Percentiles rank a stretch among this genome's conserved stretches.
Conservation (phyloP, 1,140 invertebrate species). For the Listronotus bonariensis region DNA sequence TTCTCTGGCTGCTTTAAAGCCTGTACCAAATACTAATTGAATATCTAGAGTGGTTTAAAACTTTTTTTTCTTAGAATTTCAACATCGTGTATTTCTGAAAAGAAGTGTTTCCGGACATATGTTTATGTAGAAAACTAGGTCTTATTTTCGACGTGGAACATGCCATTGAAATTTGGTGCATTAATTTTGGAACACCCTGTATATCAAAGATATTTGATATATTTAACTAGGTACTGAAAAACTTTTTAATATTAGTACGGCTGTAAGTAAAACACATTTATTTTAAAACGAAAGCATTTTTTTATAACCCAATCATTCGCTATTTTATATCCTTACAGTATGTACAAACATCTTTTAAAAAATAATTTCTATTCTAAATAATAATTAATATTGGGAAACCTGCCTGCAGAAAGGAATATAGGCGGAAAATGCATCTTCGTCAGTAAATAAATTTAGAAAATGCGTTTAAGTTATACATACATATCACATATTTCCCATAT, state of each 20-base stretch:
- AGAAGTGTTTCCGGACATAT: too few relatives aligned
- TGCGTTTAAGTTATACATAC: conserved; percentile 50
- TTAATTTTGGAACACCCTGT: too few relatives aligned
- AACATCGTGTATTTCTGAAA: too few relatives aligned
- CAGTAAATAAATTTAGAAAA: conserved; percentile 50
- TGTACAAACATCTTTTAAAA: conserved; percentile 6
- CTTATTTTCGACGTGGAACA: too few relatives aligned
- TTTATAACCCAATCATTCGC: conserved; percentile 4
- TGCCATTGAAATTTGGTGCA: too few relatives aligned
- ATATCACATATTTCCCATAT: conserved; percentile 50
- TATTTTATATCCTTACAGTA: conserved; percentile 3
- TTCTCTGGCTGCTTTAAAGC: too few relatives aligned
- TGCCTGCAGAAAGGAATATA: conserved; percentile 41
- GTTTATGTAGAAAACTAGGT: too few relatives aligned
- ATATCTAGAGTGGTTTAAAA: too few relatives aligned
- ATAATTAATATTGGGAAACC: conserved; percentile 26
- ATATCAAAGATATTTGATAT: conserved; percentile 20
- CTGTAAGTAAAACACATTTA: conserved; percentile 25
- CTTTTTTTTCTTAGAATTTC: too few relatives aligned
- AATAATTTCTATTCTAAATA: conserved; percentile 23
- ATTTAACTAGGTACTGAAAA: conserved; percentile 2
- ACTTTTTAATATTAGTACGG: background rate
- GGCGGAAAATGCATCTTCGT: conserved; percentile 45
- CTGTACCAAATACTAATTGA: too few relatives aligned
- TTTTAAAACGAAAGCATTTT: conserved; percentile 25